phyloP scores from a whole-genome alignment of 2,797 vertebrate species.

The Sardinella longiceps region DNA sequence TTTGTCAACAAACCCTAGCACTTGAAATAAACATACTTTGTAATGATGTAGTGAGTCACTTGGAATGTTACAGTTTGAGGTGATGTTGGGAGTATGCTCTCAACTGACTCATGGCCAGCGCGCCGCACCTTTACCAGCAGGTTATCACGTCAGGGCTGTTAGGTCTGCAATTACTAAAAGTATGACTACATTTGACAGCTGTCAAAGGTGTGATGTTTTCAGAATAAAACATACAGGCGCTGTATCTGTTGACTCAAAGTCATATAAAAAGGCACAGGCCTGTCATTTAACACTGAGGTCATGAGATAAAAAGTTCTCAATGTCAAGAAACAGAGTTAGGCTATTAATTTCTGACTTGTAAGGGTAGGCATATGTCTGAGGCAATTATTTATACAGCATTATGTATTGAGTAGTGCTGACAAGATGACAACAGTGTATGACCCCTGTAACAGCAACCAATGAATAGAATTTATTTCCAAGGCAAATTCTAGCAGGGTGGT shows the following conservation, averaged over 20 bases:
- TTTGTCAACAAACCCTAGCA: conserved; percentile 9
- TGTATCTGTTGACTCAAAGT: background rate
- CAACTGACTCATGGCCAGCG: background rate
- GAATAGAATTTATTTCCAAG: conserved; percentile 36
- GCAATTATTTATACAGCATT: background rate
- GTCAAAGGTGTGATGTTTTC: background rate
- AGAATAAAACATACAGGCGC: background rate
- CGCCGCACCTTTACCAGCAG: background rate
- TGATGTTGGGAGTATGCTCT: background rate
- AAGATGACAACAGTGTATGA: background rate
- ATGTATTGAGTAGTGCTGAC: background rate
- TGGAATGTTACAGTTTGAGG: background rate
- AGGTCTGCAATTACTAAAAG: background rate
- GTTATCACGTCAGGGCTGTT: background rate
- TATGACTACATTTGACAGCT: background rate
- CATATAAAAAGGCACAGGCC: background rate
- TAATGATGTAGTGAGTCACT: conserved; percentile 16
- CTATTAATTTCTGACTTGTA: background rate
- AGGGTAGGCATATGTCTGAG: background rate
- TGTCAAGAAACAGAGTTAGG: background rate
- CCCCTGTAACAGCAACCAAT: background rate
- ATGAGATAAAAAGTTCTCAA: background rate
- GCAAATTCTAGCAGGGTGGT: conserved; percentile 54
- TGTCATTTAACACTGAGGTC: background rate
- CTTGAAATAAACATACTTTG: conserved; percentile 18